Conservation (phyloP, 2,113 vertebrate species). For the Arenaria interpres region DNA sequence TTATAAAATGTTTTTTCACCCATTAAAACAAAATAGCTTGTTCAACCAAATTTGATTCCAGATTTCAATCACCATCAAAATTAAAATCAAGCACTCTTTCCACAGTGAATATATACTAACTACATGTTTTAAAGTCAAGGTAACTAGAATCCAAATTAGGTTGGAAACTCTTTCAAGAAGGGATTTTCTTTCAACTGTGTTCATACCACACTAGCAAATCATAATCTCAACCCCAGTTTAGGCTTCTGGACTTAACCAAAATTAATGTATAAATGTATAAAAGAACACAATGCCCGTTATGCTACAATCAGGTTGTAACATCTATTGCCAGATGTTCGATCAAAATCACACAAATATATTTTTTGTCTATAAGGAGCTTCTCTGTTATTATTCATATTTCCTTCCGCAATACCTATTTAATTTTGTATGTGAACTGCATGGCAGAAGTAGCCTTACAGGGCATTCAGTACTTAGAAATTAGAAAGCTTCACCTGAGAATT, state of each 20-base stretch:
- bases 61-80: background rate
- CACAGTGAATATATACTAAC: background rate
- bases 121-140: background rate
- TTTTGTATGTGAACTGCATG: rapidly evolving
- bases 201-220: background rate
- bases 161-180: background rate
- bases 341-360: background rate
- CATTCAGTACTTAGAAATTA: background rate
- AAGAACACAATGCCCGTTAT: background rate
- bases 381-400: background rate
- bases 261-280: background rate
- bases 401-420: background rate
- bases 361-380: background rate
- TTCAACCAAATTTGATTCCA: background rate
- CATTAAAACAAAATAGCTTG: background rate
- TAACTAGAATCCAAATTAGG: background rate
- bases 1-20: background rate
- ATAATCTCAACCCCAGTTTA: background rate
- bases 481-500: background rate
- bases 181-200: background rate
- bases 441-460: background rate
- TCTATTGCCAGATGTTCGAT: background rate
- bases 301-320: background rate
- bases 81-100: background rate
- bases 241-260: background rate